Evolutionary conservation across 2,113 vertebrate genomes (phyloP), one percentile per base, ranked within the genome.

Genomic region (Melospiza georgiana): DNA sequence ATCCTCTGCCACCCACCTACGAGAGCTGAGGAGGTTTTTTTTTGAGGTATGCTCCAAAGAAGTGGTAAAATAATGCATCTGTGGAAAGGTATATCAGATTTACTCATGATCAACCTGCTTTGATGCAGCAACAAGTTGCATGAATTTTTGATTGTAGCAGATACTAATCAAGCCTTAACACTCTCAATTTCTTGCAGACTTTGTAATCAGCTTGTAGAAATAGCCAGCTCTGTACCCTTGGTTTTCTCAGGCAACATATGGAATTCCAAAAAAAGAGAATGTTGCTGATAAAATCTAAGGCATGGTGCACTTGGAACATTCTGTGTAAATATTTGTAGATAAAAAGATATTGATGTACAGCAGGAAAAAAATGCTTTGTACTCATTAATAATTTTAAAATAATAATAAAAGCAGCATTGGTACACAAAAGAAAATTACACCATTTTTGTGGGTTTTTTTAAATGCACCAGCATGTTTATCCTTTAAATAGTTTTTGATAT

Each of bases 361-460:
- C 20, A 54, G 22, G 30, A 83, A 83, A 85, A 79, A 37, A 27
- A 23, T 54, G 24, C 31, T 86, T 91, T 62, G 30, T 58, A 83
- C 25, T 52, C 19, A n/a, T 22, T 66, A 22, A 25, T 59, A 33
- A 11, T 3, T n/a, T 66, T 69, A 78, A 37, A 51, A 55, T 37
- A 88, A 17, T 9, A 73, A 59, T 74, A 52, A 94, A 75, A 73
- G 13, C 43, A 83, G 20, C 18, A 61, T 57, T 93, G 41, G 68
- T 48, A 28, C 14, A 74, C 52, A 39, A 43, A 73, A 35, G 24
- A 65, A 75, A 82, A 84, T 71, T 11, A 41, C 17, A 72, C 8
- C 0, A 0, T 31, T 68, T 68, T 57, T 30, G n/a, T n/a, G n/a
- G n/a, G n/a, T n/a, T 41, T 41, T 43, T 43, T 16, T 16, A 22